phyloP scores from a whole-genome alignment of 2,888 invertebrate species.

The Ichneumoninae sp. region DNA sequence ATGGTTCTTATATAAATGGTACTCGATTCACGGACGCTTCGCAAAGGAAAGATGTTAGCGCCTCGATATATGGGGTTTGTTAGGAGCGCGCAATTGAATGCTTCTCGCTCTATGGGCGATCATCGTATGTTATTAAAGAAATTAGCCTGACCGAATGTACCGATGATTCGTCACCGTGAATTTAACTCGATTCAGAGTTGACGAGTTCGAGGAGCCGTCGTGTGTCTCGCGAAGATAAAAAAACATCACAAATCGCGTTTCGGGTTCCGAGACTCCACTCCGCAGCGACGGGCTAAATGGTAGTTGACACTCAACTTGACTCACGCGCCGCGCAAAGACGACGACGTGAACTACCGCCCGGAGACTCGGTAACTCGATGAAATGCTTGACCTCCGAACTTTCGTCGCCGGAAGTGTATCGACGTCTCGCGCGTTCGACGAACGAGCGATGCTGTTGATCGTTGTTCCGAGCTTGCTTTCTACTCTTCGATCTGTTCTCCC shows the following conservation, averaged over 20 bases:
- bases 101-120: background rate
- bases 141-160: conserved; percentile 24
- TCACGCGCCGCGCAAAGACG: conserved; percentile 30
- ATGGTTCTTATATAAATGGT: too few species aligned
- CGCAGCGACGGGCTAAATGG: conserved; percentile 31
- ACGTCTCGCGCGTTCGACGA: background rate
- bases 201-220: conserved; percentile 27
- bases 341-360: background rate
- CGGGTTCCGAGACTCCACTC: background rate
- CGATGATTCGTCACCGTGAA: conserved; percentile 41
- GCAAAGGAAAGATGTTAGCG: too few species aligned
- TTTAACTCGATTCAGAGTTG: conserved; percentile 38
- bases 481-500: too few species aligned
- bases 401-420: conserved; percentile 16
- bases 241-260: conserved; percentile 44
- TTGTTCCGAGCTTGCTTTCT: too few species aligned
- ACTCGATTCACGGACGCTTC: too few species aligned
- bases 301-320: conserved; percentile 60
- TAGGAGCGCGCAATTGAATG: conserved; percentile 3
- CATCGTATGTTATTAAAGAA: conserved; percentile 17
- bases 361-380: conserved; percentile 11
- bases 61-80: background rate
- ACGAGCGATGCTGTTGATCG: too few species aligned
- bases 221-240: conserved; percentile 2
- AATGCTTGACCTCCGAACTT: conserved; percentile 34